Evolutionary conservation across 2,888 invertebrate genomes (phyloP).

Genomic region (Cephonodes hylas): DNA sequence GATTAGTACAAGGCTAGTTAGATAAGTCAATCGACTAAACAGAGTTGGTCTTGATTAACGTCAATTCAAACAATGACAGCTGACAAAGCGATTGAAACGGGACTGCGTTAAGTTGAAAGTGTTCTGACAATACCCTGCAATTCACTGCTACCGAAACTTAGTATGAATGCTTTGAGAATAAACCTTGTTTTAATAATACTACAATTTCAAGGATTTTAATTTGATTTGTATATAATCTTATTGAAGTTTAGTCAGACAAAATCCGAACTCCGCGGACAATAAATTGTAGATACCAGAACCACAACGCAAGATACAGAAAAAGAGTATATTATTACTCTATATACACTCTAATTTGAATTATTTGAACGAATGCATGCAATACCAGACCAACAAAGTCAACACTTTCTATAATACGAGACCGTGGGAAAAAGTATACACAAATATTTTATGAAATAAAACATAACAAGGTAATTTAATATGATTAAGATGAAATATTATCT

Average conservation of each 20-base stretch:
- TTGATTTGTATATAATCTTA: background rate
- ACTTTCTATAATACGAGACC: slow-evolving; percentile 5
- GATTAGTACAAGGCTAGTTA: slow-evolving; percentile 39
- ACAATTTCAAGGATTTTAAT: background rate
- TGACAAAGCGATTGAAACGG: slow-evolving; percentile 48
- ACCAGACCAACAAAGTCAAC: background rate
- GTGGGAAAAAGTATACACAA: background rate
- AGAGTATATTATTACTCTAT: too few relatives aligned
- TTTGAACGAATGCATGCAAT: background rate
- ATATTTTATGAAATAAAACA: background rate
- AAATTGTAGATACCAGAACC: too few relatives aligned
- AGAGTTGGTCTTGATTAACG: slow-evolving; percentile 50
- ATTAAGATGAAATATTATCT: background rate
- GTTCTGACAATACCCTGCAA: slow-evolving; percentile 24
- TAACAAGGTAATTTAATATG: background rate
- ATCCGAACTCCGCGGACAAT: too few relatives aligned
- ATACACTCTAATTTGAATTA: background rate
- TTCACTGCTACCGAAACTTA: slow-evolving; percentile 13
- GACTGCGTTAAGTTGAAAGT: slow-evolving; percentile 21
- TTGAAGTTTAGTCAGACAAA: too few relatives aligned
- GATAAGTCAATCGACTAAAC: slow-evolving; percentile 47
- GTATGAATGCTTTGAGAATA: background rate
- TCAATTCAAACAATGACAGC: slow-evolving; percentile 55
- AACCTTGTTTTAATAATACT: background rate
- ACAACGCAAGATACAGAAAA: too few relatives aligned